These are phyloP conservation scores for Drosophila sp. DNA, from an alignment of 1,140 invertebrate genomes.

Conservation along the genomic window DNA sequence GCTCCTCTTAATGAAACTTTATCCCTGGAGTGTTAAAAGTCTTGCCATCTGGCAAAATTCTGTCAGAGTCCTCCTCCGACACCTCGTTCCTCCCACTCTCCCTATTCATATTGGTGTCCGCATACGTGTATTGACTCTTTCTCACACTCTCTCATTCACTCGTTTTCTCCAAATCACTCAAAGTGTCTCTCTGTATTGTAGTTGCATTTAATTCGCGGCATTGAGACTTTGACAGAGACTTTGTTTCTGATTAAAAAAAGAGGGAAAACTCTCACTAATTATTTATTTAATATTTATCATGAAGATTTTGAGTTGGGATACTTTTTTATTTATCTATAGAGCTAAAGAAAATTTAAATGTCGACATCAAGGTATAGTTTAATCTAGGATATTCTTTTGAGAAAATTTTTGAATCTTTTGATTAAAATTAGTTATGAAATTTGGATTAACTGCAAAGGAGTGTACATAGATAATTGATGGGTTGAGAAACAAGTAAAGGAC, in stretches of 20 bases:
- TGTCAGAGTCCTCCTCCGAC: background rate
- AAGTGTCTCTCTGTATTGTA: constrained; percentile 27
- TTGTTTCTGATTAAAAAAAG: background rate
- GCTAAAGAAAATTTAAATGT: too few relatives aligned
- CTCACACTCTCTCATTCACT: constrained; percentile 17
- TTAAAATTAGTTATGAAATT: too few relatives aligned
- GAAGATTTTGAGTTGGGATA: too few relatives aligned
- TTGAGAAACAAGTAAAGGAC: too few relatives aligned
- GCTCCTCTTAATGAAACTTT: constrained; percentile 77
- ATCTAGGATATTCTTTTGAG: too few relatives aligned
- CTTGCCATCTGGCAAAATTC: constrained; percentile 58
- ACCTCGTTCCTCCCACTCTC: constrained; percentile 1
- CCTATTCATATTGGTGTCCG: constrained; percentile 31
- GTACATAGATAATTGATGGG: too few relatives aligned
- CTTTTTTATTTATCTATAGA: too few relatives aligned
- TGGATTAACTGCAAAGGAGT: too few relatives aligned
- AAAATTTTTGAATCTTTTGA: too few relatives aligned
- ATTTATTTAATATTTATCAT: too few relatives aligned
- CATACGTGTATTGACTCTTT: constrained; percentile 21
- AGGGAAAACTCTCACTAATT: too few relatives aligned
- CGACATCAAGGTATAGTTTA: too few relatives aligned
- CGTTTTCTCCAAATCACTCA: background rate
- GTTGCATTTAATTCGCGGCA: constrained; percentile 48
- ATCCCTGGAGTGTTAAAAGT: constrained; percentile 78
- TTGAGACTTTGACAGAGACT: background rate